A percentile compares a stretch with the other conserved stretches of the same genome.
These are phyloP conservation scores for Salvelinus namaycush DNA, from an alignment of 2,113 vertebrate genomes.

Conservation along the genomic window DNA sequence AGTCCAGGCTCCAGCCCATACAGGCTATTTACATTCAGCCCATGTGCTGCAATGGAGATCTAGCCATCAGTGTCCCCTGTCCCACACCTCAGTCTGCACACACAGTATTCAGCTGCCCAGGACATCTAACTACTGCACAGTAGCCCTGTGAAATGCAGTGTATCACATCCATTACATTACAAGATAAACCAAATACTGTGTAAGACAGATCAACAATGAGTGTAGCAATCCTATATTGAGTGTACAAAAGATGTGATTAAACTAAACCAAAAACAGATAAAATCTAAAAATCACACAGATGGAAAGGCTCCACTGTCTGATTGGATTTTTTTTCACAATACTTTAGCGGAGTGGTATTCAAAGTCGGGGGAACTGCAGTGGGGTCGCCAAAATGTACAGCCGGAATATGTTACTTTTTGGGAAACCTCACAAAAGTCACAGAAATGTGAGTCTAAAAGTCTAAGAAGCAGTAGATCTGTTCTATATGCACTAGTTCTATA, in stretches of 20 bases:
- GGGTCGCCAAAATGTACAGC: too few relatives aligned
- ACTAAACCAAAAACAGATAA: neutral
- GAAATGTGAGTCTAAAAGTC: too few relatives aligned
- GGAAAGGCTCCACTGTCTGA: neutral
- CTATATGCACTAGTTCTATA: too few relatives aligned
- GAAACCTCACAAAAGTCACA: too few relatives aligned
- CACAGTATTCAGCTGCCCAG: slow-evolving; percentile 28
- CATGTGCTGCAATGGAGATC: neutral
- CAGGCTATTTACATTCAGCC: slow-evolving; percentile 39
- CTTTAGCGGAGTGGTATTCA: too few relatives aligned
- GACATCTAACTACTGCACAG: neutral
- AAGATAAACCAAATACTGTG: too few relatives aligned
- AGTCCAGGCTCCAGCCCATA: slow-evolving; percentile 1
- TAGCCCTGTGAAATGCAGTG: neutral
- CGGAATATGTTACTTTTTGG: too few relatives aligned
- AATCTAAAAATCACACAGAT: neutral
- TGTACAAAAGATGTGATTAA: neutral
- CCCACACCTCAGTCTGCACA: slow-evolving; percentile 1
- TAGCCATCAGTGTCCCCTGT: slow-evolving; percentile 11
- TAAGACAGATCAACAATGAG: neutral
- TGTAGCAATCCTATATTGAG: neutral
- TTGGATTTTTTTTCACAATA: neutral
- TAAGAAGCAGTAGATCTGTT: too few relatives aligned
- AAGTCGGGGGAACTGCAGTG: too few relatives aligned
- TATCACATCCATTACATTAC: neutral